phyloP scores from a whole-genome alignment of 2,113 vertebrate genomes.

The Mus pahari region DNA sequence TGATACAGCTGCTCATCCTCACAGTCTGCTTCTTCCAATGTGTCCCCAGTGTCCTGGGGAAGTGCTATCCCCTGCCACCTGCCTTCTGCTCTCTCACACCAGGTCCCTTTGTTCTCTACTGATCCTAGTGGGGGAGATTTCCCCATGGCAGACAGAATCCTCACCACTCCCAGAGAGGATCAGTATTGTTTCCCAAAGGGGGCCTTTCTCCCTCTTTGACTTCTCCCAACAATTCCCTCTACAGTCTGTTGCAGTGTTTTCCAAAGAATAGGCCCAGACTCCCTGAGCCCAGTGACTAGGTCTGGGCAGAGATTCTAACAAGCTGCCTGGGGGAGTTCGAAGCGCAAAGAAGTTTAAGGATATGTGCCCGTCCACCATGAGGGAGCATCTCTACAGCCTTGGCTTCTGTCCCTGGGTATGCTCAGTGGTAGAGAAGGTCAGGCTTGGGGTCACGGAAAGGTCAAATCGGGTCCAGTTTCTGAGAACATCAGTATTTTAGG shows the following conservation, averaged over 20 bases:
- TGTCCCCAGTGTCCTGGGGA: background rate
- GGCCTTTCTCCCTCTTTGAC: constrained; percentile 37
- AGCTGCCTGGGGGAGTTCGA: background rate
- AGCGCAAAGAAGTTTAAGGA: background rate
- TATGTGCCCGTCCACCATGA: background rate
- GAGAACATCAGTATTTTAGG: background rate
- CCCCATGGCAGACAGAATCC: background rate
- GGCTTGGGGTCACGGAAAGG: background rate
- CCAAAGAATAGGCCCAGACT: background rate
- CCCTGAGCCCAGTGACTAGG: constrained; percentile 30
- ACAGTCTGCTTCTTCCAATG: background rate
- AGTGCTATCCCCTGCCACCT: background rate
- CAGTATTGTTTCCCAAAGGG: constrained; percentile 46
- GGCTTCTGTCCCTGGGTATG: background rate
- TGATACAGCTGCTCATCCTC: background rate
- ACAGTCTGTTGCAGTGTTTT: constrained; percentile 15
- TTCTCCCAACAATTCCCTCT: background rate
- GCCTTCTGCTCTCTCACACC: background rate
- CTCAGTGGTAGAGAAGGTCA: background rate
- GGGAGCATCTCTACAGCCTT: background rate
- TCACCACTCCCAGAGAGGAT: background rate
- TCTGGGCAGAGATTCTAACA: constrained; percentile 52
- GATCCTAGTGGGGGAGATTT: background rate
- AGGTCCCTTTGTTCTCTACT: background rate
- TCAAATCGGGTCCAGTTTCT: background rate